Evolutionary conservation across 2,888 invertebrate genomes (phyloP).

Genomic region (Nemoura dubitans): DNA sequence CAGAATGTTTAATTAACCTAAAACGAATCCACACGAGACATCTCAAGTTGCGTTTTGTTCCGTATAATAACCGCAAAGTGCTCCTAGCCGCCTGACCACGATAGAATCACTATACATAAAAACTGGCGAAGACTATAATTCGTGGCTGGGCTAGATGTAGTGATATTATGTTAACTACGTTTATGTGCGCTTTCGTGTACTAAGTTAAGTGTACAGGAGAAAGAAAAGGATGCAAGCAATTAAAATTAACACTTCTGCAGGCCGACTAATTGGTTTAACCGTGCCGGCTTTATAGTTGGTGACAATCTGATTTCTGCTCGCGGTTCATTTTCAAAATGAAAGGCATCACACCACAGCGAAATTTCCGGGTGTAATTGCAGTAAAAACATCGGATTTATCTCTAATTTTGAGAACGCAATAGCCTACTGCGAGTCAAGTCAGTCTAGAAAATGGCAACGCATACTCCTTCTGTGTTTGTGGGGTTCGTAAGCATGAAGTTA

Average conservation of each 20-base stretch:
- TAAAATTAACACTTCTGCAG: constrained; percentile 2
- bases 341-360: neutral
- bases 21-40: neutral
- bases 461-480: too few relatives aligned
- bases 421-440: too few relatives aligned
- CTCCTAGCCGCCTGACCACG: neutral
- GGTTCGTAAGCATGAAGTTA: too few relatives aligned
- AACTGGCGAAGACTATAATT: neutral
- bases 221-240: neutral
- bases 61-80: constrained; percentile 12
- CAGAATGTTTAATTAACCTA: constrained; percentile 9
- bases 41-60: constrained; percentile 7
- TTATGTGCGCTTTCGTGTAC: neutral
- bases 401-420: too few relatives aligned
- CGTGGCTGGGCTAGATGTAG: neutral
- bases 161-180: neutral
- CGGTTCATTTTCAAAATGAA: neutral
- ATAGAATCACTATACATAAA: neutral
- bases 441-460: too few relatives aligned
- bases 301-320: neutral
- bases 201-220: neutral
- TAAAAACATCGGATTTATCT: too few relatives aligned
- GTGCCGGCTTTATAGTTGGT: neutral
- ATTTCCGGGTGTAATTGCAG: neutral
- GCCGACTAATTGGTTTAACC: neutral